Base-by-base conservation (phyloP, 1,140 invertebrate genomes). In the Camponotus vicinus region DNA sequence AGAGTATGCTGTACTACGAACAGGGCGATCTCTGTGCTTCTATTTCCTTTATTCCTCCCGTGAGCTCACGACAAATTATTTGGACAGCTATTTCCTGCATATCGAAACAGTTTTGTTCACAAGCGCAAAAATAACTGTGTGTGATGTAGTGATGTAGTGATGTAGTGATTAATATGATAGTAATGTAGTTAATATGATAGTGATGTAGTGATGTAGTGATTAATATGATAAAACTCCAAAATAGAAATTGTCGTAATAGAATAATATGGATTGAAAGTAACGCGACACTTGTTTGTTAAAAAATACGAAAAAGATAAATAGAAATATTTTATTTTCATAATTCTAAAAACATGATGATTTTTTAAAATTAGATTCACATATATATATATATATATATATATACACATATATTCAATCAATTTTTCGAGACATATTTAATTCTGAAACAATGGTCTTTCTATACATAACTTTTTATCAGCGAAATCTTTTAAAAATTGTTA, bases 41-140 rank as follows among this genome's bases (percentile, higher is more conserved):
- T 42, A 27, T 37, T 37, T 64, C 55, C 52, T 67, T 59, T 70
- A 21, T 42, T 34, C 42, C 42, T 37, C 15, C 7, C 7, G 21
- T 37, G 49, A 63, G 57, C 21, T 37, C 37, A 67, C 52, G 3
- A 45, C 4, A 55, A 78, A 69, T 71, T 78, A 32, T 37, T 76
- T 52, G 34, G 52, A 3, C 52, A 70, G 27, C 71, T 70, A 75
- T 64, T 66, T 32, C 55, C n/a, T 8, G 27, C 57, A 13, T 49
- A 64, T 66, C 49, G 18, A 34, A 66, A 66, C 8, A 66, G 13
- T 34, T 78, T 34, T 66, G 4, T 42, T 64, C 5, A 13, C 11
- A 9, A 42, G 9, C 4, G 27, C 6, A 2, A 45, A 42, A 27
- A 27, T 27, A 27, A 27, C 27, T 27, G 27, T 27, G 27, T n/a